Base-by-base conservation (phyloP, 2,888 invertebrate species). In the Branchellion lobata region DNA sequence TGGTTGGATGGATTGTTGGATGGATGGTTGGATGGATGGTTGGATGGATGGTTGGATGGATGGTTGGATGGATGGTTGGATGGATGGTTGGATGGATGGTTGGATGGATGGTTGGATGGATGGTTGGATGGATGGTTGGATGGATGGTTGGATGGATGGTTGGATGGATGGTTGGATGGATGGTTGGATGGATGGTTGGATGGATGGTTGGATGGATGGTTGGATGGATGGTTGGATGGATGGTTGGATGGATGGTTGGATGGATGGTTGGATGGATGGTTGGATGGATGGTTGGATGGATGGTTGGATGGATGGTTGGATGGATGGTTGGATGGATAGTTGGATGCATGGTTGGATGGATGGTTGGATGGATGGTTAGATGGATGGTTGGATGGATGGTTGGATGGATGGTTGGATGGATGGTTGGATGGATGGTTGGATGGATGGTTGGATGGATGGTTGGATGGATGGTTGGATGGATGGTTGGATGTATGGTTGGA, bases 391-490 rank as follows among this genome's bases (percentile, higher is more conserved):
- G 72, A 33, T 72, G 1, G 36, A 72, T 2, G 31, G 36, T 31
- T 72, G 1, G 31, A 72, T 72, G 72, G 31, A 31, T 72, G 36
- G 31, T 31, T 72, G 65, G 65, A 65, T 65, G 2, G 72, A 31
- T 31, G 72, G 72, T 31, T 5, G 72, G 72, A 72, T 72, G 72
- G 74, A 40, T 40, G 74, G 47, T 36, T 74, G 36, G 47, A 74
- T 74, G 74, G 47, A 74, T 74, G 74, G 47, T 36, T 74, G 74
- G 47, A 74, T 74, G 74, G 47, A 74, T 74, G 74, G 47, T 36
- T 74, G 74, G 47, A 74, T 74, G 74, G 47, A 74, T 74, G 74
- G 47, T 11, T 74, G 74, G 47, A 74, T 74, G 74, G 47, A 74
- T 74, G 74, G 47, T 36, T 74, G 47, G 21, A 74, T 74, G 74